Evolutionary conservation across 2,113 vertebrate genomes (phyloP).

Genomic region (Rutilus rutilus): DNA sequence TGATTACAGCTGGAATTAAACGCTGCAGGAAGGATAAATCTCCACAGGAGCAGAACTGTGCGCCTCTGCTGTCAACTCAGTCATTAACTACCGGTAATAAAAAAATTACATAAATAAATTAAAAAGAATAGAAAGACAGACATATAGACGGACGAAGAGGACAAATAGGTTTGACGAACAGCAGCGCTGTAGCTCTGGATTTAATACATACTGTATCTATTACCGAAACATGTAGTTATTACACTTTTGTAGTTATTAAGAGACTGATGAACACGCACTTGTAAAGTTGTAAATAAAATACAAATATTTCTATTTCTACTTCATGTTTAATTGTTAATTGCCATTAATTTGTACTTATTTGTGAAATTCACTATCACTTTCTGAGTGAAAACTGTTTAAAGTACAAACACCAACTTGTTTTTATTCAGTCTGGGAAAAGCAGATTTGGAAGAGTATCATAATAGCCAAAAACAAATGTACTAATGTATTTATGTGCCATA

Average conservation of each 20-base stretch:
- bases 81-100: neutral
- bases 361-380: no score
- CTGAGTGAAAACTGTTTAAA: no score
- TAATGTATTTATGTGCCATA: no score
- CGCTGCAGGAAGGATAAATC: slow-evolving; percentile 12
- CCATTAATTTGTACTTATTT: no score
- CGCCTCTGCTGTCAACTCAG: neutral
- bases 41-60: neutral
- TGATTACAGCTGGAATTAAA: slow-evolving; percentile 26
- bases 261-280: neutral
- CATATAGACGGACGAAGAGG: neutral
- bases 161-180: neutral
- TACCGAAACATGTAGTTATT: neutral
- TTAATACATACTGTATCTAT: neutral
- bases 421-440: no score
- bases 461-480: no score
- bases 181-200: neutral
- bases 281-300: neutral
- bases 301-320: neutral
- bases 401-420: no score
- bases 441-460: no score
- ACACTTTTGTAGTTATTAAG: neutral
- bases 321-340: no score
- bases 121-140: neutral
- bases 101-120: neutral